These are phyloP conservation scores for Thaumetopoea pityocampa DNA, from an alignment of 1,140 invertebrate genomes.

Conservation along the genomic window DNA sequence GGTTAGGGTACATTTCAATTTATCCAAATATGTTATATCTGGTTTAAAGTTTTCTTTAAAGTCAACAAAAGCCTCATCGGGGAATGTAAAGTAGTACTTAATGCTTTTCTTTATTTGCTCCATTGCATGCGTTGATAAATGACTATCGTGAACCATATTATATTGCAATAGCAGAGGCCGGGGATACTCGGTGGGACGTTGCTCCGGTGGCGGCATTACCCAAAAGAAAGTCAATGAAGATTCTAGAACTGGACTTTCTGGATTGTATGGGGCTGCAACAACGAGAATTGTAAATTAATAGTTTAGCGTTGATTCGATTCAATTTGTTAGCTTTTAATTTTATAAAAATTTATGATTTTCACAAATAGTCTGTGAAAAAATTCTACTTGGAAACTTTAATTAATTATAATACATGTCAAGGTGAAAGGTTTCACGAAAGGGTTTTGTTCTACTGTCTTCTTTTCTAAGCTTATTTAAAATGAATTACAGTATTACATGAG, in stretches of 20 bases:
- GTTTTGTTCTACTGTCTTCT: too few relatives aligned
- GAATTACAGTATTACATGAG: too few relatives aligned
- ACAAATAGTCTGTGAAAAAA: too few relatives aligned
- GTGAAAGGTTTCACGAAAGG: too few relatives aligned
- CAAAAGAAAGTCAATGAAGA: slow-evolving; percentile 92
- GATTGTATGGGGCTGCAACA: slow-evolving; percentile 89
- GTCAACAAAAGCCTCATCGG: slow-evolving; percentile 85
- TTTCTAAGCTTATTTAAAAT: too few relatives aligned
- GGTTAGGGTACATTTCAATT: slow-evolving; percentile 82
- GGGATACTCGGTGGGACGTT: slow-evolving; percentile 92
- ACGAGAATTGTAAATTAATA: too few relatives aligned
- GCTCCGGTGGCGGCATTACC: slow-evolving; percentile 95
- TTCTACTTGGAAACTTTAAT: too few relatives aligned
- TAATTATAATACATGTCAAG: too few relatives aligned
- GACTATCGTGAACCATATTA: slow-evolving; percentile 87
- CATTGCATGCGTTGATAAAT: slow-evolving; percentile 87
- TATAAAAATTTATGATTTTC: too few relatives aligned
- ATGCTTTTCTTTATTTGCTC: slow-evolving; percentile 91
- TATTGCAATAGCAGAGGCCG: slow-evolving; percentile 93
- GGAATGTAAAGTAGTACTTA: slow-evolving; percentile 85
- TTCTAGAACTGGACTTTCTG: slow-evolving; percentile 84
- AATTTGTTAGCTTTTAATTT: too few relatives aligned
- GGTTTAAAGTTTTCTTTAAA: slow-evolving; percentile 86
- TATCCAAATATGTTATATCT: slow-evolving; percentile 86
- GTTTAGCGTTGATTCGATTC: too few relatives aligned